Evolutionary conservation across 2,888 invertebrate genomes (phyloP).

Genomic region (Lasioglossum lativentre): DNA sequence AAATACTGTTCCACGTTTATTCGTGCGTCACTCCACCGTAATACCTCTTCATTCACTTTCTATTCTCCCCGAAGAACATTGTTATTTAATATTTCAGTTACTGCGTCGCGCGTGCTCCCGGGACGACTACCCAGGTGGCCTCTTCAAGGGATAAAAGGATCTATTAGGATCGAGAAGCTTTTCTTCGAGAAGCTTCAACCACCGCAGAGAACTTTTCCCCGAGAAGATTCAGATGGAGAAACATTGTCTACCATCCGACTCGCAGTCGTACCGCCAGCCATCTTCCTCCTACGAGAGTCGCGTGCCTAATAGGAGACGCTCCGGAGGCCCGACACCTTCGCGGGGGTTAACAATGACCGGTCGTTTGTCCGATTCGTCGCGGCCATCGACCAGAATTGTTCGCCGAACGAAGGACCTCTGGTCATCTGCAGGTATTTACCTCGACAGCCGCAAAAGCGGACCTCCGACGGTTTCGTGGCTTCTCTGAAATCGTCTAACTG

Average conservation of each 20-base stretch:
- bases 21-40: neutral
- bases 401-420: constrained; percentile 73
- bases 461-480: constrained; percentile 5
- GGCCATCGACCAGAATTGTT: constrained; percentile 78
- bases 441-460: constrained; percentile 50
- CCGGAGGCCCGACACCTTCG: constrained; percentile 58
- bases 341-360: constrained; percentile 72
- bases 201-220: constrained; percentile 8
- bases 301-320: constrained; percentile 73
- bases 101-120: neutral
- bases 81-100: neutral
- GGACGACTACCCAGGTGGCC: neutral
- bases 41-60: neutral
- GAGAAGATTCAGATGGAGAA: constrained; percentile 5
- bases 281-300: constrained; percentile 67
- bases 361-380: constrained; percentile 81
- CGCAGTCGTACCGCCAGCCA: constrained; percentile 49
- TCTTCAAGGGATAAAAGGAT: neutral
- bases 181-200: neutral
- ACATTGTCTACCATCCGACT: constrained; percentile 60
- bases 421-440: constrained; percentile 66
- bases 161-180: neutral
- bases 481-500: neutral
- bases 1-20: neutral
- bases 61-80: neutral